These are phyloP conservation scores for Callipepla squamata DNA, from an alignment of 2,113 vertebrate species.

Conservation along the genomic window DNA sequence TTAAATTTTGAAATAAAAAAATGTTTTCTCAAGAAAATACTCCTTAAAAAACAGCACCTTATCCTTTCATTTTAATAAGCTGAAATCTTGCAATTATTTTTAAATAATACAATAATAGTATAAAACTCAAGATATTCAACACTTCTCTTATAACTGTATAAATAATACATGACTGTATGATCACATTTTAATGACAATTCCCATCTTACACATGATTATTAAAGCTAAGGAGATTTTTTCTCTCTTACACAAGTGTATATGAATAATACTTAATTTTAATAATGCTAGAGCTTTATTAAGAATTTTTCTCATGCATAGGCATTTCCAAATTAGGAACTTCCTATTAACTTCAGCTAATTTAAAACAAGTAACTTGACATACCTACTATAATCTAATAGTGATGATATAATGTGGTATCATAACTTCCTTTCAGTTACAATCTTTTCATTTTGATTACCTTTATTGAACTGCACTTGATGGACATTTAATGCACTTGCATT, in stretches of 20 bases:
- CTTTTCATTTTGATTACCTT: background rate
- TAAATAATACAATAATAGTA: conserved; percentile 33
- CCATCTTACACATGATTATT: conserved; percentile 8
- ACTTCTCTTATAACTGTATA: conserved; percentile 4
- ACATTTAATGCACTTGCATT: background rate
- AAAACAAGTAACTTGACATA: conserved; percentile 15
- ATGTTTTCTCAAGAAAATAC: conserved; percentile 19
- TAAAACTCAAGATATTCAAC: background rate
- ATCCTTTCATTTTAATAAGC: conserved; percentile 20
- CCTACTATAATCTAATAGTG: background rate
- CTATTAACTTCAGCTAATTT: background rate
- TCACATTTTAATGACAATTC: conserved; percentile 37
- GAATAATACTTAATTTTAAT: conserved; percentile 38
- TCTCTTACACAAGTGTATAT: background rate
- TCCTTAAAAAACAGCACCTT: background rate
- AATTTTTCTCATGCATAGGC: background rate
- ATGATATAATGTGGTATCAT: background rate
- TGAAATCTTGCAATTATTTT: background rate
- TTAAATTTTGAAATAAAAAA: conserved; percentile 27
- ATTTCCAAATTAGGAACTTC: background rate
- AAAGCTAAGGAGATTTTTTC: conserved; percentile 8
- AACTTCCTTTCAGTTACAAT: background rate
- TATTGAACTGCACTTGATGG: background rate
- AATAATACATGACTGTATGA: conserved; percentile 45
- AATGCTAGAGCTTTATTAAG: background rate